Base-by-base conservation (phyloP, 1,140 invertebrate genomes). In the Apolygus lucorum region DNA sequence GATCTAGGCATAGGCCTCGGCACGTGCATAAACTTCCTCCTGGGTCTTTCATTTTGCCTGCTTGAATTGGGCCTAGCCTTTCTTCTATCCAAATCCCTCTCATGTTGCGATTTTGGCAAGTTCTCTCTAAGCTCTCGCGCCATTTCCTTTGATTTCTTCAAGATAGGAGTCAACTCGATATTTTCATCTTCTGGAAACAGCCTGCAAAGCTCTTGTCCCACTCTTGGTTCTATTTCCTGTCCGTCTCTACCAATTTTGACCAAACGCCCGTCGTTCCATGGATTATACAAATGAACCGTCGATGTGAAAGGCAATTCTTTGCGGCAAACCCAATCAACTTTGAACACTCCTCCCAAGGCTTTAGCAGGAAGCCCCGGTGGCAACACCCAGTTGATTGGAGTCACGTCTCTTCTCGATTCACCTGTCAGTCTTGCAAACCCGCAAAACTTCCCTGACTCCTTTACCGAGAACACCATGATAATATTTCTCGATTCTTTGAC, bases 191-290 rank as follows among this genome's bases (percentile, higher is more conserved):
- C 87, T 1, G 93, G 90, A 81, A 99, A 98, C 52, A 98, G 80
- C 73, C 94, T 87, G 78, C 96, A 98, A 28, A 99, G 82, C 79
- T 96, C 92, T 78, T 95, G 92, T 29, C 92, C 96, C 71, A 97
- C 93, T 77, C 90, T 87, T 14, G 95, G 94, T 77, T 98, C 95
- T 72, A 98, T 94, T 85, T 97, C 95, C 84, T 98, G 96, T 21
- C 96, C 96, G 85, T 99, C 96, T 74, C 96, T 85, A 17, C 95
- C 96, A 77, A 99, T 98, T 85, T 99, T 99, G 0, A 99, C 95
- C 66, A 95, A 95, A 81, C 98, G 98, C 29, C 94, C 93, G 79
- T 98, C 94, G 84, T 99, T 99, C 94, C 95, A 98, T 2, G 93
- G 89, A 84, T 99, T 99, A 76, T 95, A 95, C 26, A 99, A 81